Percentiles rank a stretch among this genome's conserved stretches.
Evolutionary conservation across 2,888 invertebrate genomes (phyloP).

Genomic region (Physocephala rufipes): DNA sequence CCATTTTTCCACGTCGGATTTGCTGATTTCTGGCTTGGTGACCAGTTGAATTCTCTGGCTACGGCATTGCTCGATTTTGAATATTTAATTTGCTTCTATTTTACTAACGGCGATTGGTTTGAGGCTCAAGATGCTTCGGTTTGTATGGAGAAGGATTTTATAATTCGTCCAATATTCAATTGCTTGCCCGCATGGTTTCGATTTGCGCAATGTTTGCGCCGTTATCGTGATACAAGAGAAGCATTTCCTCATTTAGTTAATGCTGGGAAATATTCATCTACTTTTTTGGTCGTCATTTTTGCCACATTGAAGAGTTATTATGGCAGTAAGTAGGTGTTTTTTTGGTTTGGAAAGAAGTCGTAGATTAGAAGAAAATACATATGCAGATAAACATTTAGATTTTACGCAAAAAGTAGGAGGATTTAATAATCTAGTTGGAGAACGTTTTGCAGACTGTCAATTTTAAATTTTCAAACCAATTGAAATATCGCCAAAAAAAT

Average conservation of each 20-base stretch:
- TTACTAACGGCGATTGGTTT: slow-evolving; percentile 79
- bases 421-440: too few relatives aligned
- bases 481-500: too few relatives aligned
- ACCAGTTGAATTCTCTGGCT: slow-evolving; percentile 93
- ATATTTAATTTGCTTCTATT: slow-evolving; percentile 92
- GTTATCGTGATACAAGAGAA: slow-evolving; percentile 93
- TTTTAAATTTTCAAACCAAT: too few relatives aligned
- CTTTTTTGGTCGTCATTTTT: slow-evolving; percentile 93
- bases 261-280: slow-evolving; percentile 97
- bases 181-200: slow-evolving; percentile 97
- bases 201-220: slow-evolving; percentile 95
- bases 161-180: slow-evolving; percentile 85
- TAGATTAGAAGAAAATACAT: slow-evolving; percentile 18
- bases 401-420: too few relatives aligned
- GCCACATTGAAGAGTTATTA: slow-evolving; percentile 76
- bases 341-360: not conserved
- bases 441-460: too few relatives aligned
- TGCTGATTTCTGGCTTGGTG: slow-evolving; percentile 99
- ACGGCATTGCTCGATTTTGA: slow-evolving; percentile 93
- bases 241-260: slow-evolving; percentile 96
- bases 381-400: too few relatives aligned
- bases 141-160: slow-evolving; percentile 76
- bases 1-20: slow-evolving; percentile 95
- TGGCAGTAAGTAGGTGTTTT: slow-evolving; percentile 67
- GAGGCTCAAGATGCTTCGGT: slow-evolving; percentile 71